A percentile compares a stretch with the other conserved stretches of the same genome.
Conservation (phyloP, 2,797 vertebrate species). For the Pipistrellus pygmaeus region DNA sequence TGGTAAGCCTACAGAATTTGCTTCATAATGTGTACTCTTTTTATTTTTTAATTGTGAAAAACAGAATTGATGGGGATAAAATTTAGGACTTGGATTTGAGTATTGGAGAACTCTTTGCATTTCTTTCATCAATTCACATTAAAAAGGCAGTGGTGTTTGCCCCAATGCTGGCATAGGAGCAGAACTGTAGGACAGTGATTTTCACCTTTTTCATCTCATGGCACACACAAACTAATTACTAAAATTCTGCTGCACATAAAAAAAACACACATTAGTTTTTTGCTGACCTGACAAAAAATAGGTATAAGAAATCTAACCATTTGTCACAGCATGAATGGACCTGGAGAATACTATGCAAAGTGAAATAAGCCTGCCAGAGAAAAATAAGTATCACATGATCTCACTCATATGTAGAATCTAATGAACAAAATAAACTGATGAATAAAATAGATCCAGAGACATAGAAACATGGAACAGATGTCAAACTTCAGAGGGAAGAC, state of each 20-base stretch:
- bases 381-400: too few relatives aligned
- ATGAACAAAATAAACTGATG: too few relatives aligned
- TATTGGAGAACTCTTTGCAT: background rate
- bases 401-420: too few relatives aligned
- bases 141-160: background rate
- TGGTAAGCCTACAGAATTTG: background rate
- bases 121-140: background rate
- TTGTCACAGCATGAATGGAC: too few relatives aligned
- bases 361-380: too few relatives aligned
- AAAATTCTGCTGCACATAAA: background rate
- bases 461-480: too few relatives aligned
- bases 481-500: too few relatives aligned
- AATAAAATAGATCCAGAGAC: too few relatives aligned
- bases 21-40: background rate
- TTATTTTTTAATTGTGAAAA: constrained; percentile 27
- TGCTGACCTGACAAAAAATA: background rate
- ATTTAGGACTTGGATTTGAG: background rate
- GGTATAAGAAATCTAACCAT: too few relatives aligned
- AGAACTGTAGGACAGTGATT: background rate
- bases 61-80: background rate
- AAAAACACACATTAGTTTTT: background rate
- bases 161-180: background rate
- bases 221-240: background rate
- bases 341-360: too few relatives aligned
- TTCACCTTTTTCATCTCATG: background rate